phyloP scores from a whole-genome alignment of 2,888 invertebrate species.

The Eucera pruinosa region DNA sequence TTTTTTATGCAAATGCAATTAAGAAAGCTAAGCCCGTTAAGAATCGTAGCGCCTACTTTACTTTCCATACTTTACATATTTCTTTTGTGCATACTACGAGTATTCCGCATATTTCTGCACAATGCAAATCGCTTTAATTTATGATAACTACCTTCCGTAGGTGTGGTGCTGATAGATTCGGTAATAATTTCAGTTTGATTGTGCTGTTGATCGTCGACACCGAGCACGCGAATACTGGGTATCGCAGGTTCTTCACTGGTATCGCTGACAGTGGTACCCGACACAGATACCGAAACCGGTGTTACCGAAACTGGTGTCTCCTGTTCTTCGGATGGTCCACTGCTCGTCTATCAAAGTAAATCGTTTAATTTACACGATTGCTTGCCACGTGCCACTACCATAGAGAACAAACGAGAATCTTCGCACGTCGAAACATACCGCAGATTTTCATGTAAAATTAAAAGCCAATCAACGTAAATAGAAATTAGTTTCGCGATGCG shows the following conservation, averaged over 20 bases:
- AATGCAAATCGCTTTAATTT: conserved; percentile 5
- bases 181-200: conserved; percentile 74
- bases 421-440: no score
- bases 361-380: not conserved
- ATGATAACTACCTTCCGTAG: conserved; percentile 74
- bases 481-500: no score
- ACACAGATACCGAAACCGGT: conserved; percentile 72
- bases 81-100: no score
- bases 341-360: conserved; percentile 74
- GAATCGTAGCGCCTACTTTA: no score
- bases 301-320: conserved; percentile 76
- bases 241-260: conserved; percentile 73
- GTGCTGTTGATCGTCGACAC: conserved; percentile 76
- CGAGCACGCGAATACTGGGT: conserved; percentile 73
- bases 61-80: no score
- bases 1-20: no score
- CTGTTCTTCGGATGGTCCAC: conserved; percentile 78
- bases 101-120: no score
- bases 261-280: conserved; percentile 74
- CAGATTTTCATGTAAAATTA: no score
- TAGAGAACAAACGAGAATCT: no score
- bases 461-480: no score
- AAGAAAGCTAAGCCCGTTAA: no score
- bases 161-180: conserved; percentile 76
- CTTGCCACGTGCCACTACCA: no score